Conservation (phyloP, 2,113 vertebrate species). For the Salvator merianae region DNA sequence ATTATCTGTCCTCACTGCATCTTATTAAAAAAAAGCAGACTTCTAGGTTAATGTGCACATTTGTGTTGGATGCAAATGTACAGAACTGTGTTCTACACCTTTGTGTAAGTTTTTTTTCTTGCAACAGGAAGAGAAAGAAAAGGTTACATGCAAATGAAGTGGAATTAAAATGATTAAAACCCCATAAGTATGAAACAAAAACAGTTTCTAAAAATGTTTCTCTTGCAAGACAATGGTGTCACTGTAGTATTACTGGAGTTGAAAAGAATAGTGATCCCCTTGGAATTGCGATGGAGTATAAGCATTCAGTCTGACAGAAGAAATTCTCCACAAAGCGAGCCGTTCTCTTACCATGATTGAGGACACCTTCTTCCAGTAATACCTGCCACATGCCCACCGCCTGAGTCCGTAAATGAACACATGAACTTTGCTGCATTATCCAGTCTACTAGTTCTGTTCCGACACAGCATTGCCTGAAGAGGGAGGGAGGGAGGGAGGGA, state of each 20-base stretch:
- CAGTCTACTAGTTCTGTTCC: conserved; percentile 97
- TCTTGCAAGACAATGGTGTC: no score
- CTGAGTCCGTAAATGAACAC: conserved; percentile 89
- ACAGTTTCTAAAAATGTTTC: no score
- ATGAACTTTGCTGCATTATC: conserved; percentile 93
- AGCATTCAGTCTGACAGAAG: conserved; percentile 11
- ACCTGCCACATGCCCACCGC: conserved; percentile 99
- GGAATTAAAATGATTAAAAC: no score
- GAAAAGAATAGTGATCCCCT: conserved; percentile 29
- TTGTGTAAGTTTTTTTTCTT: no score
- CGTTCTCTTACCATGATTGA: conserved; percentile 89
- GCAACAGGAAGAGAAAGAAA: no score
- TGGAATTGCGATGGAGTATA: conserved; percentile 15
- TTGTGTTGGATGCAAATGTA: no score
- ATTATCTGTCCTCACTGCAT: not conserved
- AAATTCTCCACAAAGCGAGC: conserved; percentile 2
- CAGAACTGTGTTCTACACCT: no score
- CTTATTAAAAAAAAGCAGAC: no score
- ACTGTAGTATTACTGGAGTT: not conserved
- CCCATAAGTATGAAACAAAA: no score
- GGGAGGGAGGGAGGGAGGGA: conserved; percentile 28
- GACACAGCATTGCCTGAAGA: conserved; percentile 90
- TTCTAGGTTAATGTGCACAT: no score
- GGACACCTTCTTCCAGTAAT: conserved; percentile 92
- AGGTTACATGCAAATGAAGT: no score